Evolutionary conservation across 2,113 vertebrate species (phyloP), one percentile per base, ranked within the genome.

Genomic region (Erythrocercus mccallii): DNA sequence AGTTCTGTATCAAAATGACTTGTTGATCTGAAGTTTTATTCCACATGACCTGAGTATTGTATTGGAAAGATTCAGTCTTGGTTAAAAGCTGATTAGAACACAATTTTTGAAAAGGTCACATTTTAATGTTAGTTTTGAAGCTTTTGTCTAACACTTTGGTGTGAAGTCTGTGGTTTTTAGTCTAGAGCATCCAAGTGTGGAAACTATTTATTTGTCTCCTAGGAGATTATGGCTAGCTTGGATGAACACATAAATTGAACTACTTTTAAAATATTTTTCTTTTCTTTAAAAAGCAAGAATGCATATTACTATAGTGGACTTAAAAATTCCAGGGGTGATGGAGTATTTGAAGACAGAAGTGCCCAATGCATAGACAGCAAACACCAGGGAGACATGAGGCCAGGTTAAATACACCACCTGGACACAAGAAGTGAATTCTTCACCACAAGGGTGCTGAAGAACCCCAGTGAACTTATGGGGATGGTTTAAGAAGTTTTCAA

Each of bases 141-240:
- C 5, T 87, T 31, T 86, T 90, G 53, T 88, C 69, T 86, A 51
- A 86, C 40, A 27, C 31, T 89, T 86, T 37, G 40, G 45, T 91
- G 83, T 93, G 70, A 92, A 66, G 37, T 90, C 81, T 95, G 81
- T 90, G 62, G 74, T 65, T 94, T 91, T 68, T 69, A 81, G 66
- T 76, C 57, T 91, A 73, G 65, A 74, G 28, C 31, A 68, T 81
- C 40, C 56, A 92, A 88, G 57, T 72, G 65, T 78, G 53, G 88
- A 65, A 85, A 19, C 21, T 90, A 66, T 86, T 91, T 95, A 44
- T 91, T 71, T 92, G 48, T 95, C 53, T 94, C 84, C 57, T 82
- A 79, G 57, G 77, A 79, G 70, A 94, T 54, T 79, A 72, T 64
- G 61, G 40, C 37, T 79, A 51, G 25, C 44, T 51, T 79, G 18